Conservation (phyloP, 1,140 invertebrate species). For the Hylaeus anthracinus region DNA sequence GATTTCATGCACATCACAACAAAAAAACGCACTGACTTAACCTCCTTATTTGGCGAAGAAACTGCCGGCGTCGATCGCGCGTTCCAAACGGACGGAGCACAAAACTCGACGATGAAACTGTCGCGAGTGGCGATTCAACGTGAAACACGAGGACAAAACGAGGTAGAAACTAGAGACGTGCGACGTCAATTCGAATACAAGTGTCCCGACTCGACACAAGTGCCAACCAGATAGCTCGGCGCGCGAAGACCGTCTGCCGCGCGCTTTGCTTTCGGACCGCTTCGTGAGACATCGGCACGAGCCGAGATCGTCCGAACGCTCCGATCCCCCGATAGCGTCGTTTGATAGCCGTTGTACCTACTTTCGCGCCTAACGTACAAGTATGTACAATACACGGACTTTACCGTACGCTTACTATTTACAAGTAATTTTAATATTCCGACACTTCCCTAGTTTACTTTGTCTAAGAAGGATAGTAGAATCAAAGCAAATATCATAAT, state of each 20-base stretch:
- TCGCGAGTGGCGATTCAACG: background rate
- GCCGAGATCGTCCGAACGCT: conserved; percentile 65
- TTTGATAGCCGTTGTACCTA: conserved; percentile 45
- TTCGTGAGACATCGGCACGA: conserved; percentile 67
- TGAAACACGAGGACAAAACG: conserved; percentile 9
- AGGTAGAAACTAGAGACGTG: conserved; percentile 18
- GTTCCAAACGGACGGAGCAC: conserved; percentile 35
- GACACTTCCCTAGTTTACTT: conserved; percentile 7
- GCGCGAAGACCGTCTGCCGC: conserved; percentile 75
- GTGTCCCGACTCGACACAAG: conserved; percentile 53
- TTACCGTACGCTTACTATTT: conserved; percentile 17
- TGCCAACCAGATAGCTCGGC: conserved; percentile 71
- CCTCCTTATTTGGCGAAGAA: conserved; percentile 12
- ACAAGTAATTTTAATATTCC: too few relatives aligned
- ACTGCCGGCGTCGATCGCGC: conserved; percentile 14
- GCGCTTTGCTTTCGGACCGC: conserved; percentile 67
- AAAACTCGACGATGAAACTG: conserved; percentile 18
- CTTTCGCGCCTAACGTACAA: conserved; percentile 55
- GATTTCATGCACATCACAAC: conserved; percentile 56
- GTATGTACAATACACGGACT: conserved; percentile 25
- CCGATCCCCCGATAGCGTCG: conserved; percentile 41
- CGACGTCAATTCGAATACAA: conserved; percentile 45
- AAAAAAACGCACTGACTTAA: conserved; percentile 58
- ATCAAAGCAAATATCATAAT: too few relatives aligned
- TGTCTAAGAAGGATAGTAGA: background rate